These are phyloP conservation scores for Drosophila kurseongensis DNA, from an alignment of 1,140 invertebrate genomes.

Conservation along the genomic window DNA sequence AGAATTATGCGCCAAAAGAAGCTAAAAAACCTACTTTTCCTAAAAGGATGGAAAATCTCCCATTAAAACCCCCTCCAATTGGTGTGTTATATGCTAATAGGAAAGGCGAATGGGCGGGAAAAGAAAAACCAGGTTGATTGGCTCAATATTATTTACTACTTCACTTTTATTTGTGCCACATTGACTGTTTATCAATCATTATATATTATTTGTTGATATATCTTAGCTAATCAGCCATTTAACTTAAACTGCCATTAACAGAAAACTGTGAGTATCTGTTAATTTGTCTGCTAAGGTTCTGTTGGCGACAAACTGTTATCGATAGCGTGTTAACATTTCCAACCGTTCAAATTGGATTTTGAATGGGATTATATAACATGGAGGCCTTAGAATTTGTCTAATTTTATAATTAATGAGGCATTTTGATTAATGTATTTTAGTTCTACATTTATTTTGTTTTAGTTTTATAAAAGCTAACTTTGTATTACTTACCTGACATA, in stretches of 20 bases:
- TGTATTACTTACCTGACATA: no score
- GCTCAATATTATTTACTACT: neutral
- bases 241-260: conserved; percentile 41
- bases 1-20: neutral
- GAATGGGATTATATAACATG: conserved; percentile 29
- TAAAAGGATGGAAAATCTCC: neutral
- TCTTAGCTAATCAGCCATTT: conserved; percentile 23
- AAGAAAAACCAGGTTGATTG: neutral
- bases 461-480: no score
- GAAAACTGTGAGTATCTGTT: conserved; percentile 29
- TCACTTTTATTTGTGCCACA: no score
- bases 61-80: conserved; percentile 11
- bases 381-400: no score
- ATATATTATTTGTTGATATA: conserved; percentile 6
- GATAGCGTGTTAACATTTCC: conserved; percentile 19
- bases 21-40: neutral
- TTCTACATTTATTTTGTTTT: no score
- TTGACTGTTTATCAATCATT: neutral
- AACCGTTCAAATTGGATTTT: conserved; percentile 30
- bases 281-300: conserved; percentile 2
- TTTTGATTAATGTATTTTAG: no score
- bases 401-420: no score
- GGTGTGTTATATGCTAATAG: neutral
- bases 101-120: neutral
- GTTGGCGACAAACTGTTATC: conserved; percentile 3